Evolutionary conservation across 1,140 invertebrate species (phyloP), one percentile per base, ranked within the genome.

Genomic region (Nixonia krombeini): DNA sequence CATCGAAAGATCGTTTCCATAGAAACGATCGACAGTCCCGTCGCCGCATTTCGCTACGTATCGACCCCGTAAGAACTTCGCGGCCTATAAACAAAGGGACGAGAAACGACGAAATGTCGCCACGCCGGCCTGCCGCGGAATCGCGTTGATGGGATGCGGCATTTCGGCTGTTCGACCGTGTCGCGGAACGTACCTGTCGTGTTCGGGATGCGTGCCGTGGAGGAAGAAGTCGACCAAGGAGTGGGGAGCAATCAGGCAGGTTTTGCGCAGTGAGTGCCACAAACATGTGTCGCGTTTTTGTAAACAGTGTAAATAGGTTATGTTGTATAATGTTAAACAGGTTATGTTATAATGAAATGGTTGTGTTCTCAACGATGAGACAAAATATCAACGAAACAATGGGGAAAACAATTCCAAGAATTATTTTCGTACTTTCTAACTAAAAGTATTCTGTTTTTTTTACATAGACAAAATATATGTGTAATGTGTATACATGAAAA

Each of bases 151-250:
- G 16, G 42, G 44, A 49, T 45, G 41, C 45, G 23, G 9, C 25
- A 35, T 40, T 56, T 57, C 23, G 44, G 6, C 4, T 42, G 42
- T 56, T 57, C 23, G 44, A 7, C 4, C 52, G 42, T 42, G n/a
- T 45, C 42, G 29, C n/a, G 37, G 23, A 47, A 15, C 25, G 35
- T 49, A 47, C 46, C 25, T 49, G 33, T 35, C 41, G 44, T 49
- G 40, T 59, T 52, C 31, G 41, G 51, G 56, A 59, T 59, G 41
- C 56, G 29, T 46, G 23, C 29, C 41, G 50, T 41, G 47, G 12
- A 53, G 49, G 23, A 44, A 63, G 50, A 26, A 44, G 42, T 62
- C 53, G 49, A 62, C 47, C 35, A 62, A 35, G 42, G 1, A 17
- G 4, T 26, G 33, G 47, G 26, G 29, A 31, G 33, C 42, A 23